A percentile compares a stretch with the other conserved stretches of the same genome.
These are phyloP conservation scores for Gandaritis pyraliata DNA, from an alignment of 2,888 invertebrate genomes.

Conservation along the genomic window DNA sequence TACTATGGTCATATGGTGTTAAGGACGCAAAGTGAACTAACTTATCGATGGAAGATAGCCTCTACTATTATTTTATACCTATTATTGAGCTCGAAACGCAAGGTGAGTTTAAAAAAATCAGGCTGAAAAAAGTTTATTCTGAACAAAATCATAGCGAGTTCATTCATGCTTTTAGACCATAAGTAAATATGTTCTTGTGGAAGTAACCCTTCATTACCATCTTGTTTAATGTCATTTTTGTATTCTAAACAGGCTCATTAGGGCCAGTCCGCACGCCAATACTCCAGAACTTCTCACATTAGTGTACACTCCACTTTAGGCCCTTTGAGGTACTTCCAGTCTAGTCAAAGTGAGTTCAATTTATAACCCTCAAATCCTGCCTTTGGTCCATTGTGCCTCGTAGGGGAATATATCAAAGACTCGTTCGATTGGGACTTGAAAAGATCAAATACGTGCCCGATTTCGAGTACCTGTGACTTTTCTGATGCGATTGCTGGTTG, in stretches of 20 bases:
- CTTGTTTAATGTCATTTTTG: slow-evolving; percentile 1
- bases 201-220: neutral
- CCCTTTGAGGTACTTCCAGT: slow-evolving; percentile 46
- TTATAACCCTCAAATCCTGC: slow-evolving; percentile 54
- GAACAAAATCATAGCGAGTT: too few species aligned
- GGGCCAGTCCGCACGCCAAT: slow-evolving; percentile 45
- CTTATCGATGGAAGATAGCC: too few species aligned
- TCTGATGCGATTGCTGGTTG: slow-evolving; percentile 50
- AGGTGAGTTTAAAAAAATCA: too few species aligned
- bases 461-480: slow-evolving; percentile 65
- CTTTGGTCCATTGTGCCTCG: slow-evolving; percentile 62
- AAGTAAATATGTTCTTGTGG: too few species aligned
- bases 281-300: slow-evolving; percentile 51
- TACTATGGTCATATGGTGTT: too few species aligned
- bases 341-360: slow-evolving; percentile 67
- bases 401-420: slow-evolving; percentile 76
- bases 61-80: too few species aligned
- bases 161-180: neutral
- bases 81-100: too few species aligned
- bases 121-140: too few species aligned
- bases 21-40: too few species aligned
- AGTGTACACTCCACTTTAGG: slow-evolving; percentile 43
- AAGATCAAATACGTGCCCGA: slow-evolving; percentile 74
- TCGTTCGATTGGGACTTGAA: slow-evolving; percentile 76
- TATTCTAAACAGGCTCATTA: slow-evolving; percentile 33